Evolutionary conservation across 2,797 vertebrate genomes (phyloP), one percentile per base, ranked within the genome.

Genomic region (Tragelaphus oryx): DNA sequence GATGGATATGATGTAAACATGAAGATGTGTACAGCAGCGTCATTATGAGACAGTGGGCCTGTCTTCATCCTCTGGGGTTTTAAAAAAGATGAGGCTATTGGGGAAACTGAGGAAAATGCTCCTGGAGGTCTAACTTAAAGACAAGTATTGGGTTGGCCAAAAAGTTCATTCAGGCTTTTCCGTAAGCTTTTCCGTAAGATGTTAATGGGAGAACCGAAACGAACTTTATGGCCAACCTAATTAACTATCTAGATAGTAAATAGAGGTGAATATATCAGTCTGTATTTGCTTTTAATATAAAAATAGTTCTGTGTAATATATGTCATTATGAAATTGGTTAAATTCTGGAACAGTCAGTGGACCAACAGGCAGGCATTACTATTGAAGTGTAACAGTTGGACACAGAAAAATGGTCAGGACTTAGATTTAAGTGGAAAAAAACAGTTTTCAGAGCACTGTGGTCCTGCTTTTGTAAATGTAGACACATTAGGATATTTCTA

Each of bases 261-360:
- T n/a, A 68, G 54, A 86, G 48, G 55, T 50, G 37, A 55, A 59
- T 46, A 62, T 86, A 28, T 20, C 88, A 24, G 50, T 83, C 28
- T 89, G 11, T 94, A 59, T 95, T 41, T 65, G n/a, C 74, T 93
- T 89, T 75, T 74, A 89, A 83, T 85, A 28, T 80, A 71, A 71
- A 74, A 71, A 68, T 84, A 68, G 6, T 54, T 92, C 4, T 50
- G 37, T 41, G 41, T 12, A 91, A 10, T 54, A 26, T 89, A 62
- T 75, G 30, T 83, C n/a, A 8, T 92, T 87, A 68, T 50, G 50
- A 87, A 91, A 75, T 80, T 37, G 50, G 6, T 90, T 85, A 95
- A 54, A 41, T 94, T 89, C 59, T 96, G 84, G 37, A 82, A 74
- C 8, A 90, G 12, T 68, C 44, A 57, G 4, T 83, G 18, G 41